Evolutionary conservation across 2,888 invertebrate genomes (phyloP).

Genomic region (Neoaliturus tenellus): DNA sequence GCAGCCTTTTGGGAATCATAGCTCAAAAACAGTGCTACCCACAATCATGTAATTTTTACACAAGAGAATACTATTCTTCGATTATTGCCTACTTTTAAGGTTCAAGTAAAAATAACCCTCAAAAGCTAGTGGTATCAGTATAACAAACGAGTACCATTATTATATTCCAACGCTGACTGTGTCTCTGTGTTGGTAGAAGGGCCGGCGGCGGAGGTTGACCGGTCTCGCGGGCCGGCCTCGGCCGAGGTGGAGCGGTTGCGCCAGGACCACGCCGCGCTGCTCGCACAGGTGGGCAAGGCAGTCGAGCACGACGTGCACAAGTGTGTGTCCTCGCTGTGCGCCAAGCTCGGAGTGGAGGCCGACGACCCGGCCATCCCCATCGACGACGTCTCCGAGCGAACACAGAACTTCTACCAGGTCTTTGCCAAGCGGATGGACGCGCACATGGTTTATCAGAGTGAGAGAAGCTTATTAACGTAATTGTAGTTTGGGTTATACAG

Average conservation of each 20-base stretch:
- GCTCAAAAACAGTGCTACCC: too few species aligned
- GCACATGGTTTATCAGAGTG: slow-evolving; percentile 77
- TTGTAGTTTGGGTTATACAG: too few species aligned
- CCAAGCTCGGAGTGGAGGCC: slow-evolving; percentile 71
- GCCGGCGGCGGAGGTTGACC: slow-evolving; percentile 2
- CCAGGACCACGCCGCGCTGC: slow-evolving; percentile 74
- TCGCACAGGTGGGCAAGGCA: slow-evolving; percentile 71
- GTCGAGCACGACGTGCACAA: slow-evolving; percentile 80
- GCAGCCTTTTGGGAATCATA: too few species aligned
- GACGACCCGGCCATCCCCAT: slow-evolving; percentile 77
- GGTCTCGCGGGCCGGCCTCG: slow-evolving; percentile 64
- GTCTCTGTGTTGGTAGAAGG: too few species aligned
- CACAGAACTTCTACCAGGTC: slow-evolving; percentile 90
- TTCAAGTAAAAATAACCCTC: too few species aligned
- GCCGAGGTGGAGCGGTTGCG: slow-evolving; percentile 70
- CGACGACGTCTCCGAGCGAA: slow-evolving; percentile 92
- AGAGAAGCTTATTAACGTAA: too few species aligned
- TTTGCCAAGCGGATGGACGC: slow-evolving; percentile 85
- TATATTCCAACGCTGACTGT: too few species aligned
- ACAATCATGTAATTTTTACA: too few species aligned
- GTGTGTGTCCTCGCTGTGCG: slow-evolving; percentile 81
- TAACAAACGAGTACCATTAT: too few species aligned
- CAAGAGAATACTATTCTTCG: too few species aligned
- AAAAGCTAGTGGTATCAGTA: too few species aligned
- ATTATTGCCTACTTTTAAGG: too few species aligned